phyloP scores from a whole-genome alignment of 1,140 invertebrate genomes.

The Lordiphosa stackelbergi region DNA sequence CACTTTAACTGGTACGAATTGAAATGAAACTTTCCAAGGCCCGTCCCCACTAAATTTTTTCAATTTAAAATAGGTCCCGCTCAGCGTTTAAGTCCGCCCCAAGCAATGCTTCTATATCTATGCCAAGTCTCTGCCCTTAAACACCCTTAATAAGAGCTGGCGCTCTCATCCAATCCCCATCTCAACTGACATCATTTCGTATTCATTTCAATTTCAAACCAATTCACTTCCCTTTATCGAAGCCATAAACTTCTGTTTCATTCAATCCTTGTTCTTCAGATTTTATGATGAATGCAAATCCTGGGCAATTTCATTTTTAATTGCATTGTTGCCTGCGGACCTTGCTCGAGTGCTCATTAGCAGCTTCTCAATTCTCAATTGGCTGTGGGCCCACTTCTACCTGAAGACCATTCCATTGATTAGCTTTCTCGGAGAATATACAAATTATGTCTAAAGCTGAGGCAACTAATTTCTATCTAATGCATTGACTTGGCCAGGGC shows the following conservation, averaged over 20 bases:
- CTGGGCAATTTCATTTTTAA: constrained; percentile 51
- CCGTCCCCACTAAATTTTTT: too few species aligned
- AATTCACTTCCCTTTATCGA: constrained; percentile 6
- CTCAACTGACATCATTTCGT: constrained; percentile 6
- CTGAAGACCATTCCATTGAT: constrained; percentile 32
- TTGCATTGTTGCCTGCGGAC: constrained; percentile 39
- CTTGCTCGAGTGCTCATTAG: background rate
- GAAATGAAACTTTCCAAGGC: too few species aligned
- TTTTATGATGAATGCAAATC: constrained; percentile 40
- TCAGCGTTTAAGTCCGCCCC: too few species aligned
- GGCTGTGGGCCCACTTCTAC: constrained; percentile 9
- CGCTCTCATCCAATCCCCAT: too few species aligned
- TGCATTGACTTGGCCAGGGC: constrained; percentile 31
- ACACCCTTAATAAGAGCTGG: too few species aligned
- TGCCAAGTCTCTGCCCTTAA: too few species aligned
- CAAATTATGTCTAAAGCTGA: constrained; percentile 29
- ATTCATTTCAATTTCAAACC: constrained; percentile 8
- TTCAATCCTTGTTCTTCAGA: constrained; percentile 23
- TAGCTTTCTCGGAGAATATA: constrained; percentile 14
- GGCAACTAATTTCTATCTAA: constrained; percentile 16
- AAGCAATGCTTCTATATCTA: too few species aligned
- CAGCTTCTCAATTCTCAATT: constrained; percentile 21
- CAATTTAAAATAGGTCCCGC: too few species aligned
- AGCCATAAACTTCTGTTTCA: constrained; percentile 21
- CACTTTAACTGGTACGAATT: too few species aligned